Percentiles rank a stretch among this genome's conserved stretches.
Conservation (phyloP, 2,888 invertebrate species). For the Aplocera efformata region DNA sequence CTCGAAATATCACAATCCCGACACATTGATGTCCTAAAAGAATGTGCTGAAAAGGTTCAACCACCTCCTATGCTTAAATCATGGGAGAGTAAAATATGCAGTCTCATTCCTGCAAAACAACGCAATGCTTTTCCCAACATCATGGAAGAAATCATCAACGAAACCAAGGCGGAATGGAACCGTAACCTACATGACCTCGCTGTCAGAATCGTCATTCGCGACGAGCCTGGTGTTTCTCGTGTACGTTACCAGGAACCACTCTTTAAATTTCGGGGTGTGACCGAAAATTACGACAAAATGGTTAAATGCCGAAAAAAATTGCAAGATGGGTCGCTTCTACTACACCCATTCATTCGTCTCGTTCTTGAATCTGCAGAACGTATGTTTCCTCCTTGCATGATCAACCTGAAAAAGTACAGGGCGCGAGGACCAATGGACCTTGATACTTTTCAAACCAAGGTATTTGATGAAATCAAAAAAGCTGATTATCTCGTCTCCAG, state of each 20-base stretch:
- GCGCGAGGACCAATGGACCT: conserved; percentile 60
- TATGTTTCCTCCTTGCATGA: conserved; percentile 76
- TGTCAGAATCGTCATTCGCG: conserved; percentile 82
- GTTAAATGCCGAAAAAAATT: conserved; percentile 78
- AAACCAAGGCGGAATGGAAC: conserved; percentile 81
- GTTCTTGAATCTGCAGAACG: conserved; percentile 76
- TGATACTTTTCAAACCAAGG: conserved; percentile 48
- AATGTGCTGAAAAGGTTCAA: conserved; percentile 78
- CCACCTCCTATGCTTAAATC: conserved; percentile 82
- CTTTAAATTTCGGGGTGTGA: conserved; percentile 83
- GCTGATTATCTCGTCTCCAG: conserved; percentile 68
- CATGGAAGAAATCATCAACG: conserved; percentile 74
- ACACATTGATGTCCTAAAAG: conserved; percentile 77
- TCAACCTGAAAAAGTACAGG: conserved; percentile 74
- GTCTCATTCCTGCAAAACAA: conserved; percentile 77
- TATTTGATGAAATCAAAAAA: conserved; percentile 62
- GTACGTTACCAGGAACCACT: conserved; percentile 67
- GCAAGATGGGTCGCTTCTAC: conserved; percentile 78
- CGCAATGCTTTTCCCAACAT: conserved; percentile 77
- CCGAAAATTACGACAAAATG: conserved; percentile 80
- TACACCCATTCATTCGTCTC: conserved; percentile 82
- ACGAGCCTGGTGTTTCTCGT: conserved; percentile 77
- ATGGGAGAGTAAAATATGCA: conserved; percentile 82
- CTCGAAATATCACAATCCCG: conserved; percentile 72
- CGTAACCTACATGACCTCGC: conserved; percentile 82